Percentiles rank a stretch among this genome's conserved stretches.
Conservation (phyloP, 2,797 vertebrate species). For the Thaleichthys pacificus region DNA sequence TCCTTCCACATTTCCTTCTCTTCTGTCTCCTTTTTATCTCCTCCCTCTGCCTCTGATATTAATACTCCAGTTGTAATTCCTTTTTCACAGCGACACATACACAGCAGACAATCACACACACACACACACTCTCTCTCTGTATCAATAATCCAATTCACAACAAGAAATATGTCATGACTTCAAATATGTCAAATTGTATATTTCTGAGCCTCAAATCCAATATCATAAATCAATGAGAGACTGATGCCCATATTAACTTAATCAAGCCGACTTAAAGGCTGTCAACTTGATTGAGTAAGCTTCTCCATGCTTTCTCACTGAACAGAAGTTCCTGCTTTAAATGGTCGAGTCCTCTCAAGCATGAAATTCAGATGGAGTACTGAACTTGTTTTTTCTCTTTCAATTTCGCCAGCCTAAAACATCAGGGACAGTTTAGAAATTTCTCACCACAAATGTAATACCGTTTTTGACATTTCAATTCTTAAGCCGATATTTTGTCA, state of each 20-base stretch:
- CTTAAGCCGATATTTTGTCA: slow-evolving; percentile 14
- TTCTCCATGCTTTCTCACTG: slow-evolving; percentile 12
- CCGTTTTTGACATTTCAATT: slow-evolving; percentile 40
- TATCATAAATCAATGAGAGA: slow-evolving; percentile 9
- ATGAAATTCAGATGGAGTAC: slow-evolving; percentile 19
- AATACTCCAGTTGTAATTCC: no score
- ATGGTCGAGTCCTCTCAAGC: slow-evolving; percentile 40
- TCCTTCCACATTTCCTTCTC: neutral
- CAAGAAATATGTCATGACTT: no score
- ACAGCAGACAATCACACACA: neutral
- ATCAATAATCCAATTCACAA: no score
- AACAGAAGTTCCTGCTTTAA: slow-evolving; percentile 40
- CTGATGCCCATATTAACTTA: slow-evolving; percentile 11
- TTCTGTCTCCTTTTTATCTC: neutral
- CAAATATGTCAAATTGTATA: no score
- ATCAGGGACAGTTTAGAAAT: slow-evolving; percentile 19
- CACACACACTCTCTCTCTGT: neutral
- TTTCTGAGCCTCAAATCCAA: neutral
- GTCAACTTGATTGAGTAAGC: slow-evolving; percentile 23
- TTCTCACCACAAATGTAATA: slow-evolving; percentile 15
- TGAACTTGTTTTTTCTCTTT: slow-evolving; percentile 7
- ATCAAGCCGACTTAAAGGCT: slow-evolving; percentile 25
- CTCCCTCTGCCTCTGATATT: neutral
- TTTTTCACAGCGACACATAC: neutral
- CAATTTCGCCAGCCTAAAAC: neutral